Conservation (phyloP, 2,797 vertebrate genomes). For the Chaunax sp. region DNA sequence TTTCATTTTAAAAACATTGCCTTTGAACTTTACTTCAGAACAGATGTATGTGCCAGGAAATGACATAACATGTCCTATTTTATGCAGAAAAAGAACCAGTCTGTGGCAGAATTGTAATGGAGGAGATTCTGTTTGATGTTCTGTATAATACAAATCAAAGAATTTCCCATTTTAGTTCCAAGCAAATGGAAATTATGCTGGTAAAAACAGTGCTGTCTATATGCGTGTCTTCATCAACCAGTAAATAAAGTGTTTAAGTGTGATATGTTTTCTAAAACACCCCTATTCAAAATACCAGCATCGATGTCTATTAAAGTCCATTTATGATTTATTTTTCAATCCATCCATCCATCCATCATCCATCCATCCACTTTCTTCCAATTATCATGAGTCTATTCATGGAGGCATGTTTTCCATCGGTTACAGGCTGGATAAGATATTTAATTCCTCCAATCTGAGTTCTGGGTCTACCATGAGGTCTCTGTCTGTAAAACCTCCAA, state of each 20-base stretch:
- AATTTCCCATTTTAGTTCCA: slow-evolving; percentile 17
- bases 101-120: slow-evolving; percentile 24
- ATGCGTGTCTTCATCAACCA: not conserved
- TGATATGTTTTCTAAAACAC: not conserved
- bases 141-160: slow-evolving; percentile 50
- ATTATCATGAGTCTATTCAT: too few species aligned
- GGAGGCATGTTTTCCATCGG: too few species aligned
- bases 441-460: too few species aligned
- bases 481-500: too few species aligned
- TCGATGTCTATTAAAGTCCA: too few species aligned
- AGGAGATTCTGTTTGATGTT: slow-evolving; percentile 50
- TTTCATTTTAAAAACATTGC: slow-evolving; percentile 36
- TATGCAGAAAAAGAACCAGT: slow-evolving; percentile 17
- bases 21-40: slow-evolving; percentile 50
- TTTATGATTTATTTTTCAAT: too few species aligned
- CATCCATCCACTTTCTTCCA: too few species aligned
- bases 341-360: too few species aligned
- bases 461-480: too few species aligned
- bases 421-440: too few species aligned
- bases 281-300: too few species aligned
- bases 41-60: slow-evolving; percentile 51
- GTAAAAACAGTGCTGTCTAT: slow-evolving; percentile 2
- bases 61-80: slow-evolving; percentile 39
- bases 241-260: not conserved
- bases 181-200: slow-evolving; percentile 11